These are phyloP conservation scores for Oxygymnocypris stewartii DNA, from an alignment of 2,113 vertebrate genomes.

Conservation along the genomic window DNA sequence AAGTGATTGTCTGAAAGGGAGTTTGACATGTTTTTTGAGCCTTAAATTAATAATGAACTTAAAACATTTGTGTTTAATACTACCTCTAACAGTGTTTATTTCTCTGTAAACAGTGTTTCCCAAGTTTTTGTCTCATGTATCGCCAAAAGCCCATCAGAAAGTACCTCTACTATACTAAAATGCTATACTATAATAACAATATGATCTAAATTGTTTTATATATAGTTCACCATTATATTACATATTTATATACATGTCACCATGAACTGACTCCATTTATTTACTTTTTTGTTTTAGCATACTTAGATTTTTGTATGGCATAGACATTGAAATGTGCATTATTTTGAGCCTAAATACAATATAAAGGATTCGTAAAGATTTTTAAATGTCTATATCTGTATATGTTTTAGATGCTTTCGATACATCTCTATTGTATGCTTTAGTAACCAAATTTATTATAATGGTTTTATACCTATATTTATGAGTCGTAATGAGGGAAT, in stretches of 20 bases:
- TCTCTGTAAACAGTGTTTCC: not conserved
- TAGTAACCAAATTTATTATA: not conserved
- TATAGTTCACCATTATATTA: too few relatives aligned
- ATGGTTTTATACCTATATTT: not conserved
- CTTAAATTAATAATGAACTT: not conserved
- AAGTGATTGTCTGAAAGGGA: constrained; percentile 19
- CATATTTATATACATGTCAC: too few relatives aligned
- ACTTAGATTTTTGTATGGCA: not conserved
- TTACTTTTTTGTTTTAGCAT: not conserved
- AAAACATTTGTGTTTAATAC: not conserved
- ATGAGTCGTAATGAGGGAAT: not conserved
- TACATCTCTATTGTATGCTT: too few relatives aligned
- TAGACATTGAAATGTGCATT: too few relatives aligned
- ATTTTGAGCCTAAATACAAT: too few relatives aligned
- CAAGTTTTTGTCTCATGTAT: not conserved
- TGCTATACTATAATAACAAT: too few relatives aligned
- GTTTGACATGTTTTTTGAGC: constrained; percentile 18
- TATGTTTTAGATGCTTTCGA: too few relatives aligned
- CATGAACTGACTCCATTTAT: too few relatives aligned
- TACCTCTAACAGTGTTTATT: not conserved
- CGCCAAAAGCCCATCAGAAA: not conserved
- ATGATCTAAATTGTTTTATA: too few relatives aligned
- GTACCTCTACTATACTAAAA: not conserved
- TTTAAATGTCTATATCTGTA: too few relatives aligned
- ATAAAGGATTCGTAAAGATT: too few relatives aligned